Conservation (phyloP, 2,797 vertebrate species). For the Megalops cyprinoides region DNA sequence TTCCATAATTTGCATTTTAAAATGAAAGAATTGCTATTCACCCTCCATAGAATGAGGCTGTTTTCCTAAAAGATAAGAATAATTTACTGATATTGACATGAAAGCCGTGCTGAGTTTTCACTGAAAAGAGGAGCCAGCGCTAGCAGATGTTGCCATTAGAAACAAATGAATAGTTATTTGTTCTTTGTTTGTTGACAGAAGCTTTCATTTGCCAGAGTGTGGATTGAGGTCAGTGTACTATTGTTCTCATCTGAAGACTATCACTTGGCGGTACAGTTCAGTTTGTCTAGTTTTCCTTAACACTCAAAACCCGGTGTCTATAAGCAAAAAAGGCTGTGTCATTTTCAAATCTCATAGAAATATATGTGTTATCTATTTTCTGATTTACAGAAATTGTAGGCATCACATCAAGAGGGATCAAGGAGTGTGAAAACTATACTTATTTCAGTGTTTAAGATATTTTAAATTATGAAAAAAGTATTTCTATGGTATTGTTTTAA, state of each 20-base stretch:
- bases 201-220: conserved; percentile 21
- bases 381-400: too few relatives aligned
- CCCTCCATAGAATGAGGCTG: conserved; percentile 7
- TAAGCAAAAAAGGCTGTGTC: conserved; percentile 1
- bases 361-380: too few relatives aligned
- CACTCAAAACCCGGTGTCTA: background rate
- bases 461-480: too few relatives aligned
- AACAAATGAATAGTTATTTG: conserved; percentile 33
- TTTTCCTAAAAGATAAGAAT: conserved; percentile 26
- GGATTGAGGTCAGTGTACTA: conserved; percentile 21
- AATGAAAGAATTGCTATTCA: conserved; percentile 19
- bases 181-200: conserved; percentile 34
- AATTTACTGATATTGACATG: conserved; percentile 27
- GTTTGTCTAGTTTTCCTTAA: conserved; percentile 12
- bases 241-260: conserved; percentile 19
- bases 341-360: background rate
- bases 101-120: conserved; percentile 21
- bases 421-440: too few relatives aligned
- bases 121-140: conserved; percentile 9
- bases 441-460: too few relatives aligned
- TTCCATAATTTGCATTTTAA: conserved; percentile 16
- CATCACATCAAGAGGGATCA: too few relatives aligned
- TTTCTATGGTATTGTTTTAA: background rate
- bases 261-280: conserved; percentile 23
- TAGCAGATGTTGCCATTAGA: conserved; percentile 29